phyloP scores from a whole-genome alignment of 1,140 invertebrate genomes.

The Drosophila subpulchrella region DNA sequence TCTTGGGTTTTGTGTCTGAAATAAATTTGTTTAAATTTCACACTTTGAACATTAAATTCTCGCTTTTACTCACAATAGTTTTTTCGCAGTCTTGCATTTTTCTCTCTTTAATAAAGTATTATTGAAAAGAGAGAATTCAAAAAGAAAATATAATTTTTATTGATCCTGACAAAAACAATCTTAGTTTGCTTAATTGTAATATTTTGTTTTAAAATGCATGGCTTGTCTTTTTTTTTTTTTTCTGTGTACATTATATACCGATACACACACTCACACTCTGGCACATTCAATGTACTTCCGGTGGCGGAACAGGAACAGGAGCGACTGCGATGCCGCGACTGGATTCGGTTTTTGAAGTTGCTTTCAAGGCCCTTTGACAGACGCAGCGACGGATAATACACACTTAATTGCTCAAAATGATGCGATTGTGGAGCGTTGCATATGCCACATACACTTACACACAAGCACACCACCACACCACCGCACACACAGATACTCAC shows the following conservation, averaged over 20 bases:
- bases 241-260: conserved; percentile 26
- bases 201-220: too few species aligned
- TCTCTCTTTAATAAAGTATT: too few species aligned
- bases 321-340: conserved; percentile 13
- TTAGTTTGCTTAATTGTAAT: too few species aligned
- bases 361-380: conserved; percentile 76
- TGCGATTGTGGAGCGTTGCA: conserved; percentile 72
- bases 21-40: too few species aligned
- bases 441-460: conserved; percentile 47
- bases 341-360: conserved; percentile 46
- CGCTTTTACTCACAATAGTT: too few species aligned
- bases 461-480: conserved; percentile 9
- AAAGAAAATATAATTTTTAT: too few species aligned
- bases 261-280: conserved; percentile 27
- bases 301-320: conserved; percentile 66
- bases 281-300: conserved; percentile 75
- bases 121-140: too few species aligned
- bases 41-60: too few species aligned
- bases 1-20: too few species aligned
- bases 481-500: conserved; percentile 30
- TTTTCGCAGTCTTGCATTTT: too few species aligned
- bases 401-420: conserved; percentile 82
- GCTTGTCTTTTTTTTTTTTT: not conserved
- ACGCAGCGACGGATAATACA: conserved; percentile 77
- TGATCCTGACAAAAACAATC: too few species aligned